phyloP scores from a whole-genome alignment of 1,140 invertebrate genomes.

The Harlomillsia oculata region DNA sequence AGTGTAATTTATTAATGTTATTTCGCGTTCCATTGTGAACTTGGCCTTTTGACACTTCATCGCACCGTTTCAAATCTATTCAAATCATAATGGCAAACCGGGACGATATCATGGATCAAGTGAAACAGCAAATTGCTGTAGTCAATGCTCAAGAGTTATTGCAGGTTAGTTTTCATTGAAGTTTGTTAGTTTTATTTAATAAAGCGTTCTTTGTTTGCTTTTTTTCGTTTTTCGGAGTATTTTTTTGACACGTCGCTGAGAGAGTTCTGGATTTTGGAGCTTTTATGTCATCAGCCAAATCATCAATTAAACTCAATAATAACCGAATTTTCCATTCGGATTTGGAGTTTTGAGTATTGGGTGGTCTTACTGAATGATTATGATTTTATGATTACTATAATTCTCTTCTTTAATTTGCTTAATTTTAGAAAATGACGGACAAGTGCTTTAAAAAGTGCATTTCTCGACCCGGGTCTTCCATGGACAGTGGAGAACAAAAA shows the following conservation, averaged over 20 bases:
- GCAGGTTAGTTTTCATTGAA: slow-evolving; percentile 49
- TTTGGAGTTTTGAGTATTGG: background rate
- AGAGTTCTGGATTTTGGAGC: background rate
- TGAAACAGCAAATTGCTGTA: slow-evolving; percentile 90
- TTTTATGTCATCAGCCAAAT: background rate
- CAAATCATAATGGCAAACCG: slow-evolving; percentile 53
- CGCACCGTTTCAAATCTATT: background rate
- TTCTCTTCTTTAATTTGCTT: too few relatives aligned
- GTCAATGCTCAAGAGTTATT: slow-evolving; percentile 89
- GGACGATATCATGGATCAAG: slow-evolving; percentile 86
- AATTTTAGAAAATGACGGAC: slow-evolving; percentile 79
- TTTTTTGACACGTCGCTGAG: background rate
- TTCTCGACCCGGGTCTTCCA: slow-evolving; percentile 66
- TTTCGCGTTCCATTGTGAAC: too few relatives aligned
- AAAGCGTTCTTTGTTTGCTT: background rate
- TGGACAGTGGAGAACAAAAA: slow-evolving; percentile 55
- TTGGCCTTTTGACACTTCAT: too few relatives aligned
- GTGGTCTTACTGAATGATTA: background rate
- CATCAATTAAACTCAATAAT: background rate
- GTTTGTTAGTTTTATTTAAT: background rate
- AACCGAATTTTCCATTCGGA: background rate
- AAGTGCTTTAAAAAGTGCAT: slow-evolving; percentile 97
- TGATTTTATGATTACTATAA: background rate
- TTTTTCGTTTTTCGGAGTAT: background rate
- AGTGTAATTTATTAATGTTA: too few relatives aligned